phyloP scores from a whole-genome alignment of 2,888 invertebrate genomes.

The Megalurothrips usitatus region DNA sequence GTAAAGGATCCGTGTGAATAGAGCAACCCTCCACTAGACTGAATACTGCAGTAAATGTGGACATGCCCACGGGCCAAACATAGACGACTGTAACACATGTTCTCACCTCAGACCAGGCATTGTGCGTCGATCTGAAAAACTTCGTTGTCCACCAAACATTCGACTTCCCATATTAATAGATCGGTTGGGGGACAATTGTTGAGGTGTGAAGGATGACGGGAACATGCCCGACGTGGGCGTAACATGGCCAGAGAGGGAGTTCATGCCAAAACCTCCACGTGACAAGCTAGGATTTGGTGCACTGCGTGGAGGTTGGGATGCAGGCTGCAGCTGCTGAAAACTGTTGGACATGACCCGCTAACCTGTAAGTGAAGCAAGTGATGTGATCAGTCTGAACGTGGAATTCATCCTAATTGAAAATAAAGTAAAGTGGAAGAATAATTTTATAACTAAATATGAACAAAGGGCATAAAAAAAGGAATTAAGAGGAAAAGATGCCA shows the following conservation, averaged over 20 bases:
- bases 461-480: neutral
- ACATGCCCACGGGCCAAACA: conserved; percentile 40
- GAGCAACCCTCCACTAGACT: neutral
- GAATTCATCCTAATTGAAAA: neutral
- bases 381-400: too few relatives aligned
- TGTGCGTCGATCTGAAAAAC: conserved; percentile 70
- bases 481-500: neutral
- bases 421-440: neutral
- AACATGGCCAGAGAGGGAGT: conserved; percentile 69
- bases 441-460: too few relatives aligned
- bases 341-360: conserved; percentile 19
- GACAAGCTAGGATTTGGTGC: conserved; percentile 69
- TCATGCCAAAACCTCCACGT: conserved; percentile 60
- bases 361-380: neutral
- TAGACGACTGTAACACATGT: neutral
- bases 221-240: conserved; percentile 66
- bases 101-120: conserved; percentile 56
- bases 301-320: conserved; percentile 71
- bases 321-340: conserved; percentile 21
- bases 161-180: conserved; percentile 53
- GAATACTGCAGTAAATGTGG: conserved; percentile 30
- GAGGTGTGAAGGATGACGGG: conserved; percentile 46
- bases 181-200: conserved; percentile 46
- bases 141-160: conserved; percentile 72
- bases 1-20: too few relatives aligned